Evolutionary conservation across 2,888 invertebrate species (phyloP), one percentile per base, ranked within the genome.

Genomic region (Noctua comes): DNA sequence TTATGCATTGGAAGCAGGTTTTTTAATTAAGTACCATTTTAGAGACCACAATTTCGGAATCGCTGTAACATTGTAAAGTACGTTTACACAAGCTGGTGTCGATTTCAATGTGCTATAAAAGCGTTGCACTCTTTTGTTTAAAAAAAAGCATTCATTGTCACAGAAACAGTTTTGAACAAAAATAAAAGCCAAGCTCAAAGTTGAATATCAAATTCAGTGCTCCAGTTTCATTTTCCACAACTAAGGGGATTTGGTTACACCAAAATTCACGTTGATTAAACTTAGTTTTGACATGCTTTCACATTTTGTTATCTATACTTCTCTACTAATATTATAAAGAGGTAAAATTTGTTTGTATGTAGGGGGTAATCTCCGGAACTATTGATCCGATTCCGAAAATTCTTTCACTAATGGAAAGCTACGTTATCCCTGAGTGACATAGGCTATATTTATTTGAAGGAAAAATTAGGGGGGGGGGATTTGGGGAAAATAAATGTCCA

Each of bases 201-300:
- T 59, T 24, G 51, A 65, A 77, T 85, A 85, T 84, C 78, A 82
- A 85, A 78, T 84, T 85, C 54, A 59, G 16, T 70, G 66, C 13
- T 27, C 70, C 40, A 68, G n/a, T n/a, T 57, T n/a, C 46, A 62
- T 70, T 77, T 54, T 81, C 31, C 48, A 62, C 71, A 62, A 64
- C 40, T 13, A n/a, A 57, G 7, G 10, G 36, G 80, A 73, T 59
- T 51, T 27, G 27, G 68, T 85, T 74, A 69, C 82, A 72, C 36
- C n/a, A 62, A 85, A 85, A 69, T 68, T 27, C 18, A 65, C 36
- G 36, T 51, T 66, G n/a, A 59, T 24, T 73, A 65, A n/a, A 75
- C 62, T 24, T 46, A 8, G 27, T 46, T 40, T 65, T 11, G 11
- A n/a, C 16, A 2, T 24, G 24, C 54, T 75, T 69, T 80, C 57